Evolutionary conservation across 2,888 invertebrate species (phyloP).

Genomic region (Chouioia cunea): DNA sequence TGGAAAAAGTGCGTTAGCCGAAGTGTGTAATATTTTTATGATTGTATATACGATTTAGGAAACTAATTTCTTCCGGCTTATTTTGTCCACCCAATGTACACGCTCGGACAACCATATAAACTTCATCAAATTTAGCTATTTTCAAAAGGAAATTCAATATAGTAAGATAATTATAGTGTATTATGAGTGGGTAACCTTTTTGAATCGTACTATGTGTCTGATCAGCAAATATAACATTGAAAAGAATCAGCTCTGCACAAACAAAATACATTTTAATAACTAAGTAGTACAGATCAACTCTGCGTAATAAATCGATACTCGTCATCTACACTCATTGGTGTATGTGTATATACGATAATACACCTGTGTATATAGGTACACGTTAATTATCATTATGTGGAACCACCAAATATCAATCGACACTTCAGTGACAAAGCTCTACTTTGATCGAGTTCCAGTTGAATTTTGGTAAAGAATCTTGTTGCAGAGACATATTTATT

Average conservation of each 20-base stretch:
- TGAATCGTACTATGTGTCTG: too few species aligned
- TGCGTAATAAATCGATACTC: slow-evolving; percentile 42
- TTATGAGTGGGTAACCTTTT: too few species aligned
- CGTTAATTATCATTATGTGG: slow-evolving; percentile 39
- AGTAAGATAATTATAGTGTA: too few species aligned
- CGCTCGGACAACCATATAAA: too few species aligned
- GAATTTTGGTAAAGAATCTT: neutral
- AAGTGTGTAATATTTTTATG: too few species aligned
- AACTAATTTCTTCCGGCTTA: too few species aligned
- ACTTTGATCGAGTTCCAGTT: neutral
- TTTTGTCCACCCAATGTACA: too few species aligned
- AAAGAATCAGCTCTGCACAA: slow-evolving; percentile 7
- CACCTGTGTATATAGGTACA: slow-evolving; percentile 51
- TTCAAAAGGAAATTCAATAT: too few species aligned
- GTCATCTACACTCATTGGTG: slow-evolving; percentile 50
- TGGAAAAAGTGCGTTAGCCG: too few species aligned
- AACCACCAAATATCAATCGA: slow-evolving; percentile 28
- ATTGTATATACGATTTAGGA: too few species aligned
- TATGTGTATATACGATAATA: slow-evolving; percentile 51
- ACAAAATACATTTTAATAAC: slow-evolving; percentile 2
- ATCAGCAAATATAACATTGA: neutral
- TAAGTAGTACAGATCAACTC: slow-evolving; percentile 22
- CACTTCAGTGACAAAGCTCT: neutral
- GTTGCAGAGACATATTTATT: too few species aligned
- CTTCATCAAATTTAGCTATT: too few species aligned